Percentiles rank a stretch among this genome's conserved stretches.
These are phyloP conservation scores for Numida meleagris DNA, from an alignment of 2,113 vertebrate species.

Conservation along the genomic window DNA sequence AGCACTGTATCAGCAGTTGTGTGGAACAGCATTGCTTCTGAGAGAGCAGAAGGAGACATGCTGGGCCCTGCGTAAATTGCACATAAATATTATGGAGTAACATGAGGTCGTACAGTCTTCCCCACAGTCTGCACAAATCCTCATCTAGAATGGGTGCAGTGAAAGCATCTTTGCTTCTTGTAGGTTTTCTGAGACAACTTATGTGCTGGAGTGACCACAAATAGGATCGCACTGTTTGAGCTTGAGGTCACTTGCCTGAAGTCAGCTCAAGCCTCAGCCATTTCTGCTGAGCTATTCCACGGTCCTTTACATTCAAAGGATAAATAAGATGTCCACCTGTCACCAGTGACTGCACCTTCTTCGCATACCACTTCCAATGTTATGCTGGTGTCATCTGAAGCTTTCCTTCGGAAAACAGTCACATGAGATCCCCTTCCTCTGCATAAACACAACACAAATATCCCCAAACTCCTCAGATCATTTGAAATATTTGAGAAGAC, in stretches of 20 bases:
- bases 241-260: fast-evolving
- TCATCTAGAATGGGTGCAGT: fast-evolving
- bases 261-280: neutral
- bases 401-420: neutral
- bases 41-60: fast-evolving
- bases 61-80: neutral
- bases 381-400: neutral
- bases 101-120: no score
- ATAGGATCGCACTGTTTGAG: no score
- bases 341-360: fast-evolving
- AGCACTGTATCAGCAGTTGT: neutral
- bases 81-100: neutral
- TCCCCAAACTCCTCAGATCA: neutral
- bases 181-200: neutral
- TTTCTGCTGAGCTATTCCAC: neutral
- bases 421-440: fast-evolving
- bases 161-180: neutral
- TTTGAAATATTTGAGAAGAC: neutral
- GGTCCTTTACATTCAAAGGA: neutral
- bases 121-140: neutral
- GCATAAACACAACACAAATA: neutral
- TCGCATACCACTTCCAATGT: fast-evolving
- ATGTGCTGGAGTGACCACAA: neutral
- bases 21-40: fast-evolving
- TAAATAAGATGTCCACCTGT: neutral